A percentile compares a stretch with the other conserved stretches of the same genome.
These are phyloP conservation scores for Elgaria multicarinata DNA, from an alignment of 2,113 vertebrate species.

Conservation along the genomic window DNA sequence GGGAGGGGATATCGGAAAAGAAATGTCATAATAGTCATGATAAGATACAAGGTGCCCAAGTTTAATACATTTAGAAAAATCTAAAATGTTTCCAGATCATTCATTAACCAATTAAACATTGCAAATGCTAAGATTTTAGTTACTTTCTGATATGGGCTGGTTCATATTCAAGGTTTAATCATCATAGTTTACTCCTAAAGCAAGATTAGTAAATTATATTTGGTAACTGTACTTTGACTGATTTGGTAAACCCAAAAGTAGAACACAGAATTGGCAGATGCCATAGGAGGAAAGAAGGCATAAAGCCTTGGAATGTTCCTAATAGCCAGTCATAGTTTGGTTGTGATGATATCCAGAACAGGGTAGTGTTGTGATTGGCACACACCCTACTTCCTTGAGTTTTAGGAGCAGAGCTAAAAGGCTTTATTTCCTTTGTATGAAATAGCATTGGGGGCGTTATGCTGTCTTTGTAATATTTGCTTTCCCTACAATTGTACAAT, in stretches of 20 bases:
- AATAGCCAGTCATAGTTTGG: neutral
- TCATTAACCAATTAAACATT: neutral
- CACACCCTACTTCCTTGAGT: neutral
- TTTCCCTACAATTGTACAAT: too few relatives aligned
- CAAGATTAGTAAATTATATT: neutral
- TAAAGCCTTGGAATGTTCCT: neutral
- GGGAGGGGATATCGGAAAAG: neutral
- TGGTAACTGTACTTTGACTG: neutral
- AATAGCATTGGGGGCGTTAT: neutral
- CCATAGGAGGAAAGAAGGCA: neutral
- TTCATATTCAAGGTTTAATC: neutral
- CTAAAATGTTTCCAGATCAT: neutral
- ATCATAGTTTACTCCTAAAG: neutral
- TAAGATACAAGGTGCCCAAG: neutral
- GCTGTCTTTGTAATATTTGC: neutral
- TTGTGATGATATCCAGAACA: neutral
- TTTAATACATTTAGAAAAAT: neutral
- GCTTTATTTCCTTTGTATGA: neutral
- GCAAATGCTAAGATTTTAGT: neutral
- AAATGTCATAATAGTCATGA: neutral
- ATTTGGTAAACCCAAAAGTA: neutral
- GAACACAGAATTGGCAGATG: neutral
- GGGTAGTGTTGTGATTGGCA: neutral
- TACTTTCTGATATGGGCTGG: neutral
- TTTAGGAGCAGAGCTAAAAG: neutral